These are phyloP conservation scores for Magallana angulata DNA, from an alignment of 1,140 invertebrate species.

Conservation along the genomic window DNA sequence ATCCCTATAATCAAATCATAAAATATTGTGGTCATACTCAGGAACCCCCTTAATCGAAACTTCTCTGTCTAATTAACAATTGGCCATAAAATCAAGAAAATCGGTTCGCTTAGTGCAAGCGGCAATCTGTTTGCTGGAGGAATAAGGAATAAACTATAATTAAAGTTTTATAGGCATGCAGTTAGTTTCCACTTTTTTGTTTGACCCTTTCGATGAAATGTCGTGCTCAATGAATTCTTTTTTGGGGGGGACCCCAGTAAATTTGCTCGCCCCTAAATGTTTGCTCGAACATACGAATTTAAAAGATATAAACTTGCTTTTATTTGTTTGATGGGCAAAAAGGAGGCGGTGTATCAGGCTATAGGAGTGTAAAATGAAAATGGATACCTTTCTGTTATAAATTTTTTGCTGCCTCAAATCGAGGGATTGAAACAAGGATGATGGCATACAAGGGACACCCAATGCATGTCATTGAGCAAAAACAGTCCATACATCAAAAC, in stretches of 20 bases:
- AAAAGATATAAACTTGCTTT: slow-evolving; percentile 34
- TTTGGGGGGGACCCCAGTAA: neutral
- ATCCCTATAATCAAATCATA: slow-evolving; percentile 36
- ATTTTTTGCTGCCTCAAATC: neutral
- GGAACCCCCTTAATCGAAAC: neutral
- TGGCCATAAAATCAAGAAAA: slow-evolving; percentile 34
- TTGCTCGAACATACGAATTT: slow-evolving; percentile 11
- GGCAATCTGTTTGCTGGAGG: neutral
- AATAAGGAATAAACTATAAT: slow-evolving; percentile 11
- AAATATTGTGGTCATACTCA: slow-evolving; percentile 31
- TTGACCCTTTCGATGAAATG: slow-evolving; percentile 11
- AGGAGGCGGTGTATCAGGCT: neutral
- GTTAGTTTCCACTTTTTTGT: neutral
- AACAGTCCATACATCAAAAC: slow-evolving; percentile 8
- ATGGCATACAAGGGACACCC: neutral
- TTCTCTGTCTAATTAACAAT: slow-evolving; percentile 19
- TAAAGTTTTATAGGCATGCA: slow-evolving; percentile 20
- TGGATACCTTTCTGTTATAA: slow-evolving; percentile 8
- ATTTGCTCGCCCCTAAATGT: slow-evolving; percentile 17
- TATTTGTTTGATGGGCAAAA: slow-evolving; percentile 33
- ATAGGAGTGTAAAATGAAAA: slow-evolving; percentile 27
- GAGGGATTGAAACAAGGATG: neutral
- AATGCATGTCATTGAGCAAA: slow-evolving; percentile 21
- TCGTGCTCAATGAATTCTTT: slow-evolving; percentile 23
- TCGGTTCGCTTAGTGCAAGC: slow-evolving; percentile 18